phyloP scores from a whole-genome alignment of 2,113 vertebrate species.

The Cairina moschata region DNA sequence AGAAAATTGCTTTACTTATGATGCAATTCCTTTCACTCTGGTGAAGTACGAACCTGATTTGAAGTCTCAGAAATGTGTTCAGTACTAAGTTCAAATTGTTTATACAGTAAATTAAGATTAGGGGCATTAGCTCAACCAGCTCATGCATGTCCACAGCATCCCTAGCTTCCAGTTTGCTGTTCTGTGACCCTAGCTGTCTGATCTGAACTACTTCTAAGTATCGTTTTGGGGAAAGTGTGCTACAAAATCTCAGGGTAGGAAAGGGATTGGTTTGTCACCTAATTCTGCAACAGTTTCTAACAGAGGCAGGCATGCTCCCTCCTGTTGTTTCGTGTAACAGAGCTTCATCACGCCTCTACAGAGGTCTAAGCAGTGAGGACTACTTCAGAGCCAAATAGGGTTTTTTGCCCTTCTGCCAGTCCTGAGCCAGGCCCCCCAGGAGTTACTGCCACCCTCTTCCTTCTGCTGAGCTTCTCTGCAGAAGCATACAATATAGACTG shows the following conservation, averaged over 20 bases:
- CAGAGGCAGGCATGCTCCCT: background rate
- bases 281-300: background rate
- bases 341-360: background rate
- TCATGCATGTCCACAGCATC: background rate
- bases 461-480: background rate
- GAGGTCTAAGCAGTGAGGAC: background rate
- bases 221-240: background rate
- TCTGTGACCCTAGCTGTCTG: background rate
- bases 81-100: background rate
- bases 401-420: background rate
- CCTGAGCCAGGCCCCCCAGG: background rate
- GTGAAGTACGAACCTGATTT: background rate
- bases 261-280: background rate
- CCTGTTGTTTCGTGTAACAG: background rate
- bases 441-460: background rate
- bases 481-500: fast-evolving
- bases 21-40: background rate
- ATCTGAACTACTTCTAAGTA: background rate
- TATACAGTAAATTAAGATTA: background rate
- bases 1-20: background rate
- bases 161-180: background rate
- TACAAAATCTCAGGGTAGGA: background rate
- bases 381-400: background rate
- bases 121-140: background rate
- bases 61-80: background rate